Evolutionary conservation across 1,140 invertebrate species (phyloP).

Genomic region (Pseudomyrmex pallidus): DNA sequence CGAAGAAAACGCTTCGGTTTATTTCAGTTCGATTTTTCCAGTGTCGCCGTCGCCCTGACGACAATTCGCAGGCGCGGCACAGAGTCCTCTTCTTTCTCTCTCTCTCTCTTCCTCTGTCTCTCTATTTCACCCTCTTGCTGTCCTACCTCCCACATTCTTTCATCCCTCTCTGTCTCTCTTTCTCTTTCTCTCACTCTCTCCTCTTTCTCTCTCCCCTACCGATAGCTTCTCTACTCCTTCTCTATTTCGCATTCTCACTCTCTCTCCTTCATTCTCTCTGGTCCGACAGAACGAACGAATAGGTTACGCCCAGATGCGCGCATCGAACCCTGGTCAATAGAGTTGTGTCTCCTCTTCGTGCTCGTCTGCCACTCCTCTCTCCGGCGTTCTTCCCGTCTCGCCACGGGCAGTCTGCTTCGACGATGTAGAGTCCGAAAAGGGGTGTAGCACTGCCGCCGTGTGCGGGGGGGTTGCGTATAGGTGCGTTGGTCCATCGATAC

Average conservation of each 20-base stretch:
- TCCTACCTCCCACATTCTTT: slow-evolving; percentile 67
- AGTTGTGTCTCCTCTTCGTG: slow-evolving; percentile 76
- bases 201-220: not conserved
- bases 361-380: slow-evolving; percentile 72
- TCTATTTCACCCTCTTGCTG: slow-evolving; percentile 71
- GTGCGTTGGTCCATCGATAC: slow-evolving; percentile 83
- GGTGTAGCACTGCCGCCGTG: slow-evolving; percentile 57
- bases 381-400: slow-evolving; percentile 44
- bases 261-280: slow-evolving; percentile 72
- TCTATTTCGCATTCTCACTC: slow-evolving; percentile 57
- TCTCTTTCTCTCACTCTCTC: slow-evolving; percentile 45
- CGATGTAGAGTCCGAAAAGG: slow-evolving; percentile 67
- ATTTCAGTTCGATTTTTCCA: slow-evolving; percentile 86
- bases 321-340: slow-evolving; percentile 86
- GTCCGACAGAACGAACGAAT: slow-evolving; percentile 79
- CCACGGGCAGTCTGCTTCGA: slow-evolving; percentile 63
- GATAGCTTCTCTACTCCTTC: slow-evolving; percentile 70
- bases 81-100: slow-evolving; percentile 70
- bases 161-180: slow-evolving; percentile 40
- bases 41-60: slow-evolving; percentile 83
- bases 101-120: slow-evolving; percentile 63
- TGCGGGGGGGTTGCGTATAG: slow-evolving; percentile 77
- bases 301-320: slow-evolving; percentile 86
- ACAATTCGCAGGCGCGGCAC: slow-evolving; percentile 85
- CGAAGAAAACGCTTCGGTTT: slow-evolving; percentile 84